phyloP scores from a whole-genome alignment of 92 coral and sea anemone genomes.

The Plumapathes pennacea region DNA sequence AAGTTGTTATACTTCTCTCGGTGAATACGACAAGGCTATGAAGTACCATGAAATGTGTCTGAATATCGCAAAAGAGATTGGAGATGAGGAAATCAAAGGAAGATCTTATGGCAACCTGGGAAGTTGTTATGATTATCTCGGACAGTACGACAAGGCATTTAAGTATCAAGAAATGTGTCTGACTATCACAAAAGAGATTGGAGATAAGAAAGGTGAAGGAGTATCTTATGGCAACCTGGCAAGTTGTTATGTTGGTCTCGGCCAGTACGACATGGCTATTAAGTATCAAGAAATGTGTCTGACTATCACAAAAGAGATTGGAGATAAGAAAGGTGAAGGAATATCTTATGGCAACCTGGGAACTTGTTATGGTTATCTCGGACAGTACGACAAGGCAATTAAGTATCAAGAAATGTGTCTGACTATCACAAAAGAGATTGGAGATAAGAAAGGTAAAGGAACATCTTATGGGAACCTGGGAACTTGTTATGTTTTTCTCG shows the following conservation, averaged over 20 bases:
- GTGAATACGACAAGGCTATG: constrained; percentile 10
- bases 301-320: not conserved
- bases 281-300: not conserved
- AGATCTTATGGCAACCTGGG: constrained; percentile 5
- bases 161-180: constrained; percentile 4
- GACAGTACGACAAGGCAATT: no score
- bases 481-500: no score
- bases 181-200: not conserved
- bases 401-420: no score
- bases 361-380: no score
- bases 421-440: no score
- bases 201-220: constrained; percentile 7
- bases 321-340: constrained; percentile 1
- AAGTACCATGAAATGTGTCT: constrained; percentile 11
- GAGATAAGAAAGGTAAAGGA: no score
- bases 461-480: no score
- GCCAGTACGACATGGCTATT: constrained; percentile 13
- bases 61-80: constrained; percentile 3
- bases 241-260: constrained; percentile 1
- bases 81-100: constrained; percentile 1
- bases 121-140: constrained; percentile 2
- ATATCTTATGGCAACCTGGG: not conserved
- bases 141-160: constrained; percentile 15
- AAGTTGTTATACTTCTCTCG: not conserved
- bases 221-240: not conserved